Conservation (phyloP, 1,140 invertebrate genomes). For the Cardiocondyla obscurior region DNA sequence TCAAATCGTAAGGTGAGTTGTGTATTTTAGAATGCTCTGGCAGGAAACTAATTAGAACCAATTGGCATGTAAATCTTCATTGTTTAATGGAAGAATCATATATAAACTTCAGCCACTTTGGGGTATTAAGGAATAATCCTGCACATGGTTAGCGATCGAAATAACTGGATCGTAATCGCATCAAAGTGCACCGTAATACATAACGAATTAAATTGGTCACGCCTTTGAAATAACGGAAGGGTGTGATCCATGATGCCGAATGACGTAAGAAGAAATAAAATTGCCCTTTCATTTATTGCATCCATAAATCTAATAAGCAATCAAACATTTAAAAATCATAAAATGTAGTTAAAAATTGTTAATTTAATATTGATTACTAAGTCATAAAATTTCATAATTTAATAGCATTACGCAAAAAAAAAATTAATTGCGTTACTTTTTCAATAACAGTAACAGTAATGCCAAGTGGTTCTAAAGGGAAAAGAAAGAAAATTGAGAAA, state of each 20-base stretch:
- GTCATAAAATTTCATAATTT: too few relatives aligned
- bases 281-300: conserved; percentile 24
- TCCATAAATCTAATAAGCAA: conserved; percentile 9
- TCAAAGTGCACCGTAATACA: conserved; percentile 20
- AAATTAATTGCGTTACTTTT: too few relatives aligned
- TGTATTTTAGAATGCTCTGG: background rate
- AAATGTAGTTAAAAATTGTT: too few relatives aligned
- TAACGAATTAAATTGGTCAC: conserved; percentile 66
- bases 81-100: conserved; percentile 49
- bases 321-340: too few relatives aligned
- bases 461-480: background rate
- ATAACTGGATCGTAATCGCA: conserved; percentile 27
- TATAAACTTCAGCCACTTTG: conserved; percentile 60
- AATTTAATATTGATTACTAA: too few relatives aligned
- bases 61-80: conserved; percentile 44
- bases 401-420: too few relatives aligned
- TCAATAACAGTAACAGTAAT: too few relatives aligned
- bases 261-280: conserved; percentile 54
- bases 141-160: conserved; percentile 58
- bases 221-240: conserved; percentile 74
- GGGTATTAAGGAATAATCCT: conserved; percentile 61
- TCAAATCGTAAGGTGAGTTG: background rate
- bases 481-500: too few relatives aligned
- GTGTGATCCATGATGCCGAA: conserved; percentile 47
- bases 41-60: background rate